phyloP scores from a whole-genome alignment of 2,888 invertebrate species.

The Notodromas monacha region DNA sequence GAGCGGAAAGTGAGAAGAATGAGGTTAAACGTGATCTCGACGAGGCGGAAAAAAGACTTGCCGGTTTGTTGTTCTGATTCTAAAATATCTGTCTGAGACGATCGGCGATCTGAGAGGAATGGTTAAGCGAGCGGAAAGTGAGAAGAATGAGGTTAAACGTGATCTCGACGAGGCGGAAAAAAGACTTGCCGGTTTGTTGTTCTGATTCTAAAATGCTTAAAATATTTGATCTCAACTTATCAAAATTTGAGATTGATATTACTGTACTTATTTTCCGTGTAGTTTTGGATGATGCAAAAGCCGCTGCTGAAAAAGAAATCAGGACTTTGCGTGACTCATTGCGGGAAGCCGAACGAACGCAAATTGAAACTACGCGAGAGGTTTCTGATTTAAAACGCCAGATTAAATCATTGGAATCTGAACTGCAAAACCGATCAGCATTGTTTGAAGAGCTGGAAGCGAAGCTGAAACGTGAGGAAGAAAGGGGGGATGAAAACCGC shows the following conservation, averaged over 20 bases:
- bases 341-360: slow-evolving; percentile 36
- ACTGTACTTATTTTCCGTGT: too few relatives aligned
- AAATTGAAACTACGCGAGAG: slow-evolving; percentile 33
- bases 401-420: slow-evolving; percentile 24
- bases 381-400: slow-evolving; percentile 20
- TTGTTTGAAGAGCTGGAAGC: slow-evolving; percentile 14
- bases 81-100: too few relatives aligned
- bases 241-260: too few relatives aligned
- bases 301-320: slow-evolving; percentile 36
- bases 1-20: slow-evolving; percentile 47
- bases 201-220: slow-evolving; percentile 24
- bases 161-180: slow-evolving; percentile 33
- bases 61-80: too few relatives aligned
- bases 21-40: slow-evolving; percentile 47
- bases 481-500: slow-evolving; percentile 17
- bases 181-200: slow-evolving; percentile 13
- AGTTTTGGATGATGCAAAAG: slow-evolving; percentile 47
- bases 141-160: slow-evolving; percentile 45
- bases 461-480: slow-evolving; percentile 16
- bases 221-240: slow-evolving; percentile 40
- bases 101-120: slow-evolving; percentile 63
- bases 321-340: slow-evolving; percentile 31
- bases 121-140: slow-evolving; percentile 49
- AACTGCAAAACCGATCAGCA: slow-evolving; percentile 21
- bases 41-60: slow-evolving; percentile 22